Conservation (phyloP, 2,888 invertebrate species). For the Tillus elongatus region DNA sequence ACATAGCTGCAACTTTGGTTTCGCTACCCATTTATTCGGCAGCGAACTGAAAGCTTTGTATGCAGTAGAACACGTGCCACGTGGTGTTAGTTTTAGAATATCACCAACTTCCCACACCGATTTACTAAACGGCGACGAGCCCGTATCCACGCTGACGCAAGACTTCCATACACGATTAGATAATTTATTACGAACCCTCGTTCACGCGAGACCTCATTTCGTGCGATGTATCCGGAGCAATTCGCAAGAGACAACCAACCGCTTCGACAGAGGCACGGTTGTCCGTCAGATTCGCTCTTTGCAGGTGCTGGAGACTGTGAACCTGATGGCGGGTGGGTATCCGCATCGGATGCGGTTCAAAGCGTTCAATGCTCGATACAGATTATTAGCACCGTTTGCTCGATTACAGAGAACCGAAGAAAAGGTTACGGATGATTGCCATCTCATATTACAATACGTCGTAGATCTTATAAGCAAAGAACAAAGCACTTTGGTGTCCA, state of each 20-base stretch:
- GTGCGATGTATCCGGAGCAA: slow-evolving; percentile 88
- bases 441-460: slow-evolving; percentile 64
- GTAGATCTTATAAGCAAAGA: slow-evolving; percentile 51
- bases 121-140: slow-evolving; percentile 72
- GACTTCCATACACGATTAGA: slow-evolving; percentile 92
- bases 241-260: slow-evolving; percentile 67
- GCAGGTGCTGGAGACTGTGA: slow-evolving; percentile 83
- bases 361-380: slow-evolving; percentile 79
- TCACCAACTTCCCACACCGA: slow-evolving; percentile 83
- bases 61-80: slow-evolving; percentile 62
- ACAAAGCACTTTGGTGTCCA: slow-evolving; percentile 50
- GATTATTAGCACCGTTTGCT: slow-evolving; percentile 73
- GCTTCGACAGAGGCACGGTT: slow-evolving; percentile 76
- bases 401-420: slow-evolving; percentile 56
- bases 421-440: slow-evolving; percentile 64
- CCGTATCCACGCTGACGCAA: slow-evolving; percentile 82
- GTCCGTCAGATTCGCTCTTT: slow-evolving; percentile 83
- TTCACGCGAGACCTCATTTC: slow-evolving; percentile 91
- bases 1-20: slow-evolving; percentile 91
- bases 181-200: slow-evolving; percentile 81
- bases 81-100: slow-evolving; percentile 76
- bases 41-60: slow-evolving; percentile 80
- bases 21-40: slow-evolving; percentile 91
- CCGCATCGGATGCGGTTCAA: slow-evolving; percentile 93
- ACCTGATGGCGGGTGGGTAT: slow-evolving; percentile 90